Conservation (phyloP, 1,140 invertebrate species). For the Drosophila miranda region DNA sequence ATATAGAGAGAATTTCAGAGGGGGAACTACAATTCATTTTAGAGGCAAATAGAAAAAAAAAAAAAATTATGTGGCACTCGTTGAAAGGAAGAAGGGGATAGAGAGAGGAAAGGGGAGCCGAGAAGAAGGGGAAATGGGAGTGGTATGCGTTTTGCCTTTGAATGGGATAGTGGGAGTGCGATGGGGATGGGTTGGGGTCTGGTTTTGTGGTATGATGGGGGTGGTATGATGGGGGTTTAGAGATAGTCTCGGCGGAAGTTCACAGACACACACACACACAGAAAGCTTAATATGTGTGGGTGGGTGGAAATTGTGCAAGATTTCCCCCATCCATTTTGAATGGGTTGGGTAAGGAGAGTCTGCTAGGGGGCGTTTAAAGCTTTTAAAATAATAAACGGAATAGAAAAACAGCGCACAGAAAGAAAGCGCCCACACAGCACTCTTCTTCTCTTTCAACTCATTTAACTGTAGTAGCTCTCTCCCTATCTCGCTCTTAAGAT, state of each 20-base stretch:
- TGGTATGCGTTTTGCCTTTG: slow-evolving; percentile 68
- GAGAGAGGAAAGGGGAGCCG: slow-evolving; percentile 16
- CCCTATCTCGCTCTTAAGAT: slow-evolving; percentile 8
- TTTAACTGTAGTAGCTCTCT: slow-evolving; percentile 11
- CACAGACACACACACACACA: slow-evolving; percentile 25
- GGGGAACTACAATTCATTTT: slow-evolving; percentile 74
- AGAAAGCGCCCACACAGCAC: slow-evolving; percentile 1
- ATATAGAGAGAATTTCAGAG: not conserved
- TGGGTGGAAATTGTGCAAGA: slow-evolving; percentile 67
- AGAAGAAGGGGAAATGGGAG: slow-evolving; percentile 56
- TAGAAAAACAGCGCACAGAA: slow-evolving; percentile 15
- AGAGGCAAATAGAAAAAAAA: slow-evolving; percentile 71
- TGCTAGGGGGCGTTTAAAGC: slow-evolving; percentile 42
- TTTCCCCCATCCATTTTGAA: slow-evolving; percentile 38
- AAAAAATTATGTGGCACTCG: slow-evolving; percentile 74
- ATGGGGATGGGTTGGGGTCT: slow-evolving; percentile 5
- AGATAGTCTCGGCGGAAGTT: slow-evolving; percentile 69
- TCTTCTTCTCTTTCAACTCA: slow-evolving; percentile 14
- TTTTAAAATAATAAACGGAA: slow-evolving; percentile 61
- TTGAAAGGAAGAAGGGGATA: slow-evolving; percentile 35
- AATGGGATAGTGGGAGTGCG: slow-evolving; percentile 50
- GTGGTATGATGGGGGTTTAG: slow-evolving; percentile 28
- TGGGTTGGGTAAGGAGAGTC: slow-evolving; percentile 3
- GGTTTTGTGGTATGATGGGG: slow-evolving; percentile 17
- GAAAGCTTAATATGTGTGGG: slow-evolving; percentile 32